These are phyloP conservation scores for Steinernema hermaphroditum DNA, from an alignment of 2,888 invertebrate genomes.

Conservation along the genomic window DNA sequence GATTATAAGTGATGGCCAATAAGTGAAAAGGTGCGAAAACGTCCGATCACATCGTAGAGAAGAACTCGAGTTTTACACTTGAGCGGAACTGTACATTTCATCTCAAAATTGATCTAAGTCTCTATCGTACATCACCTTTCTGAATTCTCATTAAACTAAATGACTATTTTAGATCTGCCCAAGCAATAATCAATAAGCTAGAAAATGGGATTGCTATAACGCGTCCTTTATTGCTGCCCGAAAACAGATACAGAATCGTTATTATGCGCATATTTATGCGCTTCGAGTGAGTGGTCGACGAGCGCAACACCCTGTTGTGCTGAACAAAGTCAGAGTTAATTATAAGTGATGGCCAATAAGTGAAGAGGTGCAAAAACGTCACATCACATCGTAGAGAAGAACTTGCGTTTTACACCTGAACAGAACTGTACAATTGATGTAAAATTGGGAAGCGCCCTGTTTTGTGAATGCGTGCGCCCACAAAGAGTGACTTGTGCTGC, in stretches of 20 bases:
- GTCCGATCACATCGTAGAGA: not conserved
- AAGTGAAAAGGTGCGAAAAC: not conserved
- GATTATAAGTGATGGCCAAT: not conserved
- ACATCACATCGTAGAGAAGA: not conserved
- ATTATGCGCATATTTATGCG: no score
- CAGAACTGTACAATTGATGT: not conserved
- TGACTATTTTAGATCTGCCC: not conserved
- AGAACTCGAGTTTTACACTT: not conserved
- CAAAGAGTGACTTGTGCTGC: no score
- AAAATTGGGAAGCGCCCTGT: not conserved
- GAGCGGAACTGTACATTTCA: not conserved
- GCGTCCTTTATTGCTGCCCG: no score
- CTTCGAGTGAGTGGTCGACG: no score
- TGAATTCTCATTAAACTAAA: no score
- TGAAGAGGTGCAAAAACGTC: not conserved
- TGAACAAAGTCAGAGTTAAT: not conserved
- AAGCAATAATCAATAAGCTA: no score
- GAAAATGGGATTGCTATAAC: no score
- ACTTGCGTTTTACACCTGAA: not conserved
- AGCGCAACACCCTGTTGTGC: no score
- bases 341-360: not conserved
- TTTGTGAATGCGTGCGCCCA: no score
- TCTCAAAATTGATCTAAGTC: not conserved
- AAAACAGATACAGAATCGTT: no score
- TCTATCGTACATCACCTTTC: not conserved